phyloP scores from a whole-genome alignment of 2,113 vertebrate species.

The Cavia aperea region DNA sequence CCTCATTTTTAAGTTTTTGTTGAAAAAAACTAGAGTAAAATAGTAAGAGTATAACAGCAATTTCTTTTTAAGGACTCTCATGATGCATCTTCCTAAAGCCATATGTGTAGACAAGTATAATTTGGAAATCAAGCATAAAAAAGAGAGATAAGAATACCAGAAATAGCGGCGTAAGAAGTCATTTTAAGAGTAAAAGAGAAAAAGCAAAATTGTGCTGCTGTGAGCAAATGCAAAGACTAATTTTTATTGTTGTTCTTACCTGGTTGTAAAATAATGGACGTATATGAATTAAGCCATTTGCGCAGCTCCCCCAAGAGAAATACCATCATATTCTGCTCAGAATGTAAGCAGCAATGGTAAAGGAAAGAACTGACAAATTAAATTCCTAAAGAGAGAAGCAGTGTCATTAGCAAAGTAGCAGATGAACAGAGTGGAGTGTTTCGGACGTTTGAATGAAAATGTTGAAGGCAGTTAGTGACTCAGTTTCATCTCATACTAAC shows the following conservation, averaged over 20 bases:
- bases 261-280: background rate
- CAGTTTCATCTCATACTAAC: background rate
- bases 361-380: background rate
- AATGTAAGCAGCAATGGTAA: background rate
- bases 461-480: background rate
- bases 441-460: background rate
- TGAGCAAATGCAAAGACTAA: background rate
- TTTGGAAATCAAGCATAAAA: background rate
- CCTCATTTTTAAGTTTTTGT: background rate
- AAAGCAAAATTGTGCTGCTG: background rate
- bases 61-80: background rate
- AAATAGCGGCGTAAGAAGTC: background rate
- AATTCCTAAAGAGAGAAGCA: background rate
- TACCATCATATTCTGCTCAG: background rate
- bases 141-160: background rate
- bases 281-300: background rate
- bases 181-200: background rate
- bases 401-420: background rate
- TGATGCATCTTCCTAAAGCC: background rate
- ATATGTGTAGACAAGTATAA: background rate
- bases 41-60: background rate
- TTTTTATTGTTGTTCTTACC: background rate
- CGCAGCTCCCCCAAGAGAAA: background rate
- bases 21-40: background rate
- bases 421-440: rapidly evolving